Base-by-base conservation (phyloP, 1,140 invertebrate species). In the Microplitis demolitor region DNA sequence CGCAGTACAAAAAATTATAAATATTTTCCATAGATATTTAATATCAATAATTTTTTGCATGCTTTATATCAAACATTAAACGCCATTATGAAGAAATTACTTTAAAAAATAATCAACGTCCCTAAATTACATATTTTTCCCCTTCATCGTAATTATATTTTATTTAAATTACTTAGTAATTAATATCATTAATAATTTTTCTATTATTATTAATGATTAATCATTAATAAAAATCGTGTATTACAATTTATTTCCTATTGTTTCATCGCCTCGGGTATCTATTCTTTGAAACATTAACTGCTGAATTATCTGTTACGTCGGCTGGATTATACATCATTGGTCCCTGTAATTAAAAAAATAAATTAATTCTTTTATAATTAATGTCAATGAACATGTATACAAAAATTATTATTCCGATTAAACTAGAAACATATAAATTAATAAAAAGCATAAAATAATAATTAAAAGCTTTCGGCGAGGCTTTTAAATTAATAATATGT, bases 301-400 rank as follows among this genome's bases (percentile, higher is more conserved):
- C 71, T 51, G 82, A 78, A 77, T 77, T 79, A 80, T 84, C 78
- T 76, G 82, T 84, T 71, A 78, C 71, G 31, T 83, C 79, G 69
- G 72, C 77, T 53, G 82, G 79, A 73, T 85, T 83, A 77, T 78
- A 83, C 83, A 84, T 84, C 80, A 82, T 82, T 83, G 83, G 81
- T 84, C 79, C 84, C 84, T 86, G 39, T 9, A 45, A 71, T 11
- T 63, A 60, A 69, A n/a, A 75, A 51, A 63, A 58, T 11, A 56
- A 69, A 58, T 11, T 56, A 69, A 70, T 53, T 16, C 4, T 31
- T 60, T 24, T 34, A 34, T 66, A 51, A 33, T 50, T 63, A 35
- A n/a, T 62, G 66, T 3, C 4, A n/a, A 34, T 62, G 16, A 1
- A 24, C 24, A 24, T 24, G 24, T 24, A 24, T 2, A 24, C 24